phyloP scores from a whole-genome alignment of 1,140 invertebrate genomes.

The Drosophila bocqueti region DNA sequence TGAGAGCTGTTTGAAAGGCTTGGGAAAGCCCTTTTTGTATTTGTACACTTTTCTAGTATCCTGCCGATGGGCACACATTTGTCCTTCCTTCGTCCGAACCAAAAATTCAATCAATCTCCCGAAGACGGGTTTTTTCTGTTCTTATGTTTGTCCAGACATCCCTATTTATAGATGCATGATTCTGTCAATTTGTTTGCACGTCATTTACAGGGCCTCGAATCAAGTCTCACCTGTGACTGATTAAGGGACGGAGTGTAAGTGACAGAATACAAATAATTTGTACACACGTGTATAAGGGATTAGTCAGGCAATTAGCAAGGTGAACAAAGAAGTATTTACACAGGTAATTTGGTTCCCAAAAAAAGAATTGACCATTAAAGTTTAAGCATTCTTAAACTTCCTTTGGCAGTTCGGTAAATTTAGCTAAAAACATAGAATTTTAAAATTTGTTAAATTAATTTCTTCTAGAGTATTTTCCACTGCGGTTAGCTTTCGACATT shows the following conservation, averaged over 20 bases:
- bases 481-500: constrained; percentile 8
- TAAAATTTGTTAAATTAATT: background rate
- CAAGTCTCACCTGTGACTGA: constrained; percentile 14
- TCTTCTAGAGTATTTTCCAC: constrained; percentile 8
- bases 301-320: background rate
- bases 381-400: background rate
- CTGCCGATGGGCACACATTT: background rate
- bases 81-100: background rate
- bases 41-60: background rate
- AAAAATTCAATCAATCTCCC: constrained; percentile 30
- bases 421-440: too few species aligned
- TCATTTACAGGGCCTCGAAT: constrained; percentile 7
- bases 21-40: background rate
- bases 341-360: too few species aligned
- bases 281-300: background rate
- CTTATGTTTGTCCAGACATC: constrained; percentile 10
- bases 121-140: constrained; percentile 1
- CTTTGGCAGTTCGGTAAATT: background rate
- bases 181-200: constrained; percentile 31
- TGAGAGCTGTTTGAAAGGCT: background rate
- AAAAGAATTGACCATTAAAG: background rate
- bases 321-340: background rate
- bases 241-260: background rate
- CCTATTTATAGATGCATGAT: constrained; percentile 35
- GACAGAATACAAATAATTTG: background rate